Evolutionary conservation across 2,888 invertebrate species (phyloP), one percentile per base, ranked within the genome.

Genomic region (Netelia melanura): DNA sequence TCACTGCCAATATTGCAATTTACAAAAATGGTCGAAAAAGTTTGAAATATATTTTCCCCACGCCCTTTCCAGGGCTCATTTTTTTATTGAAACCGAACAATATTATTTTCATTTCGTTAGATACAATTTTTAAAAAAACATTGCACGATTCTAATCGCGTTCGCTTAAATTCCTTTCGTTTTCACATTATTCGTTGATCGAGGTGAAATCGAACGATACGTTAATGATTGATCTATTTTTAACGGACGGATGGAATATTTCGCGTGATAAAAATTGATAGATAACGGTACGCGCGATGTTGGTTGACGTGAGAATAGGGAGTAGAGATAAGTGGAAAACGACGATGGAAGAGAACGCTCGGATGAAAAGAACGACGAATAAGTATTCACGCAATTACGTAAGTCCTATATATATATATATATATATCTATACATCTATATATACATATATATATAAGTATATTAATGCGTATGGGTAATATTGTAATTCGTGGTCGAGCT

Each of bases 311-410:
- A 48, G 48, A 14, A 48, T 48, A 48, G 14, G 48, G 11, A 48
- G 14, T 48, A 48, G 10, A 48, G 14, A 48, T 14, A 48, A 48
- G 14, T 48, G 48, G 48, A 48, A 3, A 48, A 48, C 14, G 2
- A 48, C 14, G 14, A 10, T 48, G 14, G 48, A 48, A 48, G 48
- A 48, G 11, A 48, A 48, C 48, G 10, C 2, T 48, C 11, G 48
- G 48, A 14, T 14, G 48, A 78, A 64, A 64, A 21, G n/a, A 30
- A 68, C 44, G 61, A 43, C 75, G 44, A 65, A 5, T 3, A 75
- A 72, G 65, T 62, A 30, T 43, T 68, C 10, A 43, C 56, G 58
- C 52, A 79, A 68, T 83, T 82, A 76, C 70, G 79, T 76, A 83
- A 85, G 79, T 65, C 61, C 25, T 68, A 76, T 44, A 25, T 25